Conservation (phyloP, 1,140 invertebrate genomes). For the Lysiphlebus fabarum region DNA sequence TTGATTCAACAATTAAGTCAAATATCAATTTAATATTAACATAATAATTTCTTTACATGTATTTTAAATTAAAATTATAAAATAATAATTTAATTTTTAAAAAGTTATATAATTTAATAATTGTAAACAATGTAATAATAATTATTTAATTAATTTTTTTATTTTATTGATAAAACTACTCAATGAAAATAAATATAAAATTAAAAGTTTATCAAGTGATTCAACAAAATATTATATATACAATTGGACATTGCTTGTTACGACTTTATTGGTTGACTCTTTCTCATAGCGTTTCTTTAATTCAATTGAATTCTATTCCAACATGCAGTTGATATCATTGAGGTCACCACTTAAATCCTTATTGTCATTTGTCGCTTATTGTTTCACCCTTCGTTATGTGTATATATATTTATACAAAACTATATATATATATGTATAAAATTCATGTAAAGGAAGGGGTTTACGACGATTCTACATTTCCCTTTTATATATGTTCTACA, state of each 20-base stretch:
- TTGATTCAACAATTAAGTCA: too few relatives aligned
- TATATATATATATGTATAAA: too few relatives aligned
- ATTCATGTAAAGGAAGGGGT: constrained; percentile 30
- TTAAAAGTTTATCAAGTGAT: constrained; percentile 13
- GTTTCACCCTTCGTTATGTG: constrained; percentile 50
- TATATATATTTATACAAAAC: background rate
- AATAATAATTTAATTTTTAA: too few relatives aligned
- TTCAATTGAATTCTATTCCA: constrained; percentile 55
- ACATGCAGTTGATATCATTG: constrained; percentile 54
- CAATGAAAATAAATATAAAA: constrained; percentile 11
- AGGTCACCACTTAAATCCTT: constrained; percentile 55
- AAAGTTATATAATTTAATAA: constrained; percentile 5
- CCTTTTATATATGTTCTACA: constrained; percentile 24
- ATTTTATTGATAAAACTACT: constrained; percentile 4
- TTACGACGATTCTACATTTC: constrained; percentile 41
- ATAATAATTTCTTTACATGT: too few relatives aligned
- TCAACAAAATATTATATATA: background rate
- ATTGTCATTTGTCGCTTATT: constrained; percentile 55
- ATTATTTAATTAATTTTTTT: background rate
- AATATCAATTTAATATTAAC: too few relatives aligned
- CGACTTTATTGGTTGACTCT: constrained; percentile 18
- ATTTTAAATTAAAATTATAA: too few relatives aligned
- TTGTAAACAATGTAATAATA: background rate
- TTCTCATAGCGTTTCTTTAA: constrained; percentile 49
- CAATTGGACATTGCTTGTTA: too few relatives aligned